Evolutionary conservation across 2,888 invertebrate species (phyloP), one percentile per base, ranked within the genome.

Genomic region (Smittia aterrima): DNA sequence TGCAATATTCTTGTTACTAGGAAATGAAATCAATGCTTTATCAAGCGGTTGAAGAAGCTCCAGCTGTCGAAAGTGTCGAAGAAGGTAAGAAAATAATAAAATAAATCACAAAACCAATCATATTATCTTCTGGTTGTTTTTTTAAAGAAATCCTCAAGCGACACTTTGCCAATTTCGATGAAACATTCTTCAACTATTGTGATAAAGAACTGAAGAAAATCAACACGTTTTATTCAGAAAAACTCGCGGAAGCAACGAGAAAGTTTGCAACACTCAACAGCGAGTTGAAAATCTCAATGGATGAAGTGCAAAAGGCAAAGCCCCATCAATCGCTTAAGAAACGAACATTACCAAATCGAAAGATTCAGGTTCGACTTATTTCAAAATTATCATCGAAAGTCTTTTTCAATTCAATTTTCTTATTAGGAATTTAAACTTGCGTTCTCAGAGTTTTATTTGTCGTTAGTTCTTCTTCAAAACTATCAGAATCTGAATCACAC

Each of bases 401-500:
- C 2, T 47, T 1, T 47, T 74, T 6, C 18, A 13, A 66, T n/a
- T n/a, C 27, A 66, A 22, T 41, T 40, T 13, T 3, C 47, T 74
- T 66, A 58, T 9, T 47, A 85, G 77, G 98, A 99, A 79, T 83
- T 99, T 13, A 99, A 98, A 83, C 85, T 99, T 77, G 99, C 98
- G 0, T 99, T 97, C 83, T 96, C 96, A 80, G 99, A 99, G 86
- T 99, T 98, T 84, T 99, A 99, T 83, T 86, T 99, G 58, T 96
- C 96, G 79, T 86, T 99, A 68, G 96, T 99, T 78, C 86, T 99
- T 16, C 85, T 99, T 75, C 98, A 99, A 84, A 99, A 99, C 82
- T 98, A 97, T 82, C 98, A 99, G 84, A 97, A 96, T 82, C 86
- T 99, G 74, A 99, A 99, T 85, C 96, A 96, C 80, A 99, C 98